phyloP scores from a whole-genome alignment of 1,140 invertebrate genomes.

The Rhynchophorus ferrugineus region DNA sequence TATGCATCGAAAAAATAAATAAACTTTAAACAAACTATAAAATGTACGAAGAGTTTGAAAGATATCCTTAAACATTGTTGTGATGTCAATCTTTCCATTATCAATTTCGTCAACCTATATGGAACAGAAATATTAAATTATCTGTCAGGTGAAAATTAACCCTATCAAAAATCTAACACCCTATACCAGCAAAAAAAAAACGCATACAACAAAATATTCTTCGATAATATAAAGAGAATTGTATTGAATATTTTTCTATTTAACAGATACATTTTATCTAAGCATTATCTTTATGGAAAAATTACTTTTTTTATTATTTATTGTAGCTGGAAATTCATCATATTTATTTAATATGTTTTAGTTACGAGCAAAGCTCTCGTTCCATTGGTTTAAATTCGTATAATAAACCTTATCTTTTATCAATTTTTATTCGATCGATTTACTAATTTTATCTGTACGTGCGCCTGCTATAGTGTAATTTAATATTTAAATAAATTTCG shows the following conservation, averaged over 20 bases:
- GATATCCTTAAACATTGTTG: too few species aligned
- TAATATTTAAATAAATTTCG: slow-evolving; percentile 15
- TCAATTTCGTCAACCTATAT: too few species aligned
- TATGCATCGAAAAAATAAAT: too few species aligned
- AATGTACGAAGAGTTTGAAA: too few species aligned
- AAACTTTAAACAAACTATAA: too few species aligned
- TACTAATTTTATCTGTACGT: slow-evolving; percentile 12
- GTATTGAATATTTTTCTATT: neutral
- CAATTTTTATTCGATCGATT: slow-evolving; percentile 19
- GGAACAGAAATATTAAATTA: too few species aligned
- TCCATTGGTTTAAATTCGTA: slow-evolving; percentile 19
- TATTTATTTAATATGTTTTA: slow-evolving; percentile 3
- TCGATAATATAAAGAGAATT: neutral
- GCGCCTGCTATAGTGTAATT: slow-evolving; percentile 7
- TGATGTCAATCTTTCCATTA: too few species aligned
- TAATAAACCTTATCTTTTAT: slow-evolving; percentile 18
- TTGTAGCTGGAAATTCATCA: slow-evolving; percentile 7
- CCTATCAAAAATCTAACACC: too few species aligned
- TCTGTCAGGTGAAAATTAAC: too few species aligned
- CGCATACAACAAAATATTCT: too few species aligned
- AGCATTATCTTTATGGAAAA: slow-evolving; percentile 9
- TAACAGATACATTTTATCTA: neutral
- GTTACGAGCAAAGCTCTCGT: slow-evolving; percentile 4
- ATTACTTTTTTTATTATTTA: slow-evolving; percentile 4
- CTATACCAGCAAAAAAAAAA: too few species aligned